Conservation (phyloP, 2,113 vertebrate genomes). For the Gadus chalcogrammus region DNA sequence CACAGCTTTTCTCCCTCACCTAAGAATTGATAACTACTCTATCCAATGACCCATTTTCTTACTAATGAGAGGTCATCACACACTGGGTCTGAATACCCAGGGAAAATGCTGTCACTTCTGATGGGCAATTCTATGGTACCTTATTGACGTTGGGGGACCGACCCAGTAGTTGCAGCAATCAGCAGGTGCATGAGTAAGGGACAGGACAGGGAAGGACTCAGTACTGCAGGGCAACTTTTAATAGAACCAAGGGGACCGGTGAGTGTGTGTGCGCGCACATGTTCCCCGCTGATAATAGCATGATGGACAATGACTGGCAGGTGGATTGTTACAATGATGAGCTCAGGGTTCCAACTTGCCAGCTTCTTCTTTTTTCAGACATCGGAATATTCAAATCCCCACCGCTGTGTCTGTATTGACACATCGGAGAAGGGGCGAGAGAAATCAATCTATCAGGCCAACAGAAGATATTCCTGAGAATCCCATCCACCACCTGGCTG, state of each 20-base stretch:
- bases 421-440: slow-evolving; percentile 28
- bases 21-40: slow-evolving; percentile 57
- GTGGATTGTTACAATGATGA: slow-evolving; percentile 48
- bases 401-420: slow-evolving; percentile 47
- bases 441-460: slow-evolving; percentile 37
- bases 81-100: slow-evolving; percentile 44
- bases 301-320: slow-evolving; percentile 48
- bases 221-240: slow-evolving; percentile 70
- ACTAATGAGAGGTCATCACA: slow-evolving; percentile 68
- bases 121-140: slow-evolving; percentile 47
- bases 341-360: slow-evolving; percentile 14
- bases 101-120: slow-evolving; percentile 54
- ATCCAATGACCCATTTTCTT: slow-evolving; percentile 63
- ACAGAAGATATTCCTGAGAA: slow-evolving; percentile 40
- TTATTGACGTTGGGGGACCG: slow-evolving; percentile 64
- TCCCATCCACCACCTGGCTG: slow-evolving; percentile 59
- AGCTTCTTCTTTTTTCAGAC: slow-evolving; percentile 26
- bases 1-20: slow-evolving; percentile 48
- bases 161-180: slow-evolving; percentile 46
- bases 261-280: not conserved
- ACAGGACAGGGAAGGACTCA: slow-evolving; percentile 46
- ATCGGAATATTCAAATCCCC: slow-evolving; percentile 46
- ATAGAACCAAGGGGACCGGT: slow-evolving; percentile 63
- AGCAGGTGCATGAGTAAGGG: slow-evolving; percentile 58
- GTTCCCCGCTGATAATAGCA: slow-evolving; percentile 35